Evolutionary conservation across 2,888 invertebrate species (phyloP).

Genomic region (Axea sp.): DNA sequence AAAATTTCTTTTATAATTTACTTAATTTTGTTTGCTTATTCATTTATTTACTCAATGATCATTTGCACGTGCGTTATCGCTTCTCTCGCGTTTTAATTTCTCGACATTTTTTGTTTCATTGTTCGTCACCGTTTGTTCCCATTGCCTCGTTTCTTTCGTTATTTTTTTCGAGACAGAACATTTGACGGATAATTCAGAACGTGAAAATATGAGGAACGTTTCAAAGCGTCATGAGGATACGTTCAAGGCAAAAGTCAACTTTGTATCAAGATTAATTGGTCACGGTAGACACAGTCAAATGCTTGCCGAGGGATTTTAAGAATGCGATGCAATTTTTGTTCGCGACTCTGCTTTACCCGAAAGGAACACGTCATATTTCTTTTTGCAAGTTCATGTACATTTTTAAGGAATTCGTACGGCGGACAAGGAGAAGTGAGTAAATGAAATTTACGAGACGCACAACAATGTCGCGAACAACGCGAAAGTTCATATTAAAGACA

Average conservation of each 20-base stretch:
- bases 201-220: slow-evolving; percentile 20
- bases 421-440: slow-evolving; percentile 15
- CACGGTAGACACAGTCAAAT: slow-evolving; percentile 23
- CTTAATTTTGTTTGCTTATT: too few relatives aligned
- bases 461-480: slow-evolving; percentile 15
- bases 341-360: background rate
- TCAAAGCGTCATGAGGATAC: slow-evolving; percentile 21
- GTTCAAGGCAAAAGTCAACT: slow-evolving; percentile 29
- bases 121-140: too few relatives aligned
- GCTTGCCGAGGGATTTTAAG: slow-evolving; percentile 26
- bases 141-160: too few relatives aligned
- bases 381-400: background rate
- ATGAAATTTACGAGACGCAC: slow-evolving; percentile 20
- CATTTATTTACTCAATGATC: too few relatives aligned
- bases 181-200: background rate
- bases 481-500: slow-evolving; percentile 12
- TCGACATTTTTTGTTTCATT: too few relatives aligned
- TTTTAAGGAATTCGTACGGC: slow-evolving; percentile 11
- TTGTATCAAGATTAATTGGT: slow-evolving; percentile 36
- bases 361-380: background rate
- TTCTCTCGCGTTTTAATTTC: too few relatives aligned
- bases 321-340: slow-evolving; percentile 29
- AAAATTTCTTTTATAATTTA: too few relatives aligned
- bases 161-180: too few relatives aligned
- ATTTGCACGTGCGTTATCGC: too few relatives aligned